Conservation (phyloP, 2,113 vertebrate genomes). For the Corythornis vintsioides region DNA sequence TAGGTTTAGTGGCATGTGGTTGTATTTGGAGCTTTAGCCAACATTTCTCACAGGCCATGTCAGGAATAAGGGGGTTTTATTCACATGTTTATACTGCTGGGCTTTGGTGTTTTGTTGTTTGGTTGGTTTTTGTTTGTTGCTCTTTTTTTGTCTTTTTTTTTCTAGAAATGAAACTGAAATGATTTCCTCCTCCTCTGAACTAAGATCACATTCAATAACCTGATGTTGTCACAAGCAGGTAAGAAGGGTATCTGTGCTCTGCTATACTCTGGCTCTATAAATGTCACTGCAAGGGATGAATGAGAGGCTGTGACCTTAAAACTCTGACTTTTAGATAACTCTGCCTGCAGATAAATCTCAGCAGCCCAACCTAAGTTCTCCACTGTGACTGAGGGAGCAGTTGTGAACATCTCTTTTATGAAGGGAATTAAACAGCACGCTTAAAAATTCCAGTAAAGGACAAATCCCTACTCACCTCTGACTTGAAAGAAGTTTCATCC, state of each 20-base stretch:
- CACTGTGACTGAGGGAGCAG: neutral
- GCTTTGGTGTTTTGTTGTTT: neutral
- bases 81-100: neutral
- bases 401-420: neutral
- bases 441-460: neutral
- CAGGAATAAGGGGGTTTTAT: neutral
- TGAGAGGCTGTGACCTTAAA: neutral
- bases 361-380: neutral
- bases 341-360: neutral
- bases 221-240: neutral
- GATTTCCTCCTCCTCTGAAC: neutral
- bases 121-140: neutral
- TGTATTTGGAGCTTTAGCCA: neutral
- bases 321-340: neutral
- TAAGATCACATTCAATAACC: neutral
- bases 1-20: conserved; percentile 4
- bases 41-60: neutral
- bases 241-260: neutral
- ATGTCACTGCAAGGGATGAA: neutral
- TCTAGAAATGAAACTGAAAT: neutral
- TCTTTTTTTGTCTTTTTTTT: neutral
- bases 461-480: conserved; percentile 83
- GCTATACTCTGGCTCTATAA: neutral
- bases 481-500: conserved; percentile 94
- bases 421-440: neutral